Conservation (phyloP, 2,888 invertebrate genomes). For the Machimus atricapillus region DNA sequence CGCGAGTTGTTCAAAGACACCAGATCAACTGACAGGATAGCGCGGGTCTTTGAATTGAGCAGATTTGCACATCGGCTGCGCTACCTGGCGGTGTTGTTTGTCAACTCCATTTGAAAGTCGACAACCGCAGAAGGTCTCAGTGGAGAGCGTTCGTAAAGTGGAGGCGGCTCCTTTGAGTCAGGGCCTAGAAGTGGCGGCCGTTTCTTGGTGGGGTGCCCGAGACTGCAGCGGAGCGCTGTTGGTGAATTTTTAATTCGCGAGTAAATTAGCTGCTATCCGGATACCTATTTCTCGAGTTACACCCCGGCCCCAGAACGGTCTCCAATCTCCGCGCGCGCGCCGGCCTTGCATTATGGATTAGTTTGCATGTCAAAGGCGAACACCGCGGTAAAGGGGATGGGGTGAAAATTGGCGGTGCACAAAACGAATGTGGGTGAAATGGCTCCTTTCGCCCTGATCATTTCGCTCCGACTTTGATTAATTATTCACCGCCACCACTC, state of each 20-base stretch:
- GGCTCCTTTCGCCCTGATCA: conserved; percentile 21
- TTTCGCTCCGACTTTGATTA: conserved; percentile 30
- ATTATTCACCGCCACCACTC: conserved; percentile 35
- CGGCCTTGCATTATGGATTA: conserved; percentile 4
- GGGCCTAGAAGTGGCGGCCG: neutral
- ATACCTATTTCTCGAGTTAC: neutral
- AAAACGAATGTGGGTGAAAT: neutral
- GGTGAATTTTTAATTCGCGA: conserved; percentile 6
- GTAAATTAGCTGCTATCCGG: conserved; percentile 19
- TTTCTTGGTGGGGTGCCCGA: neutral
- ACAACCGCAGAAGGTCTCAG: neutral
- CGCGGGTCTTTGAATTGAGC: too few relatives aligned
- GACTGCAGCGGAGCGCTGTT: neutral
- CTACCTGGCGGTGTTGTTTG: neutral
- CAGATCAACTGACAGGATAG: too few relatives aligned
- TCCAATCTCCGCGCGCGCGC: neutral
- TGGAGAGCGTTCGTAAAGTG: neutral
- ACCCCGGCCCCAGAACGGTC: neutral
- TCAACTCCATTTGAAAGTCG: neutral
- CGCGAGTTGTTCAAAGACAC: too few relatives aligned
- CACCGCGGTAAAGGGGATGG: neutral
- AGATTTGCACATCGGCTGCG: neutral
- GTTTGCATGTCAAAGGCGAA: conserved; percentile 26
- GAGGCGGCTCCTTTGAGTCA: neutral
- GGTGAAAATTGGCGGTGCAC: neutral